A percentile compares a stretch with the other conserved stretches of the same genome.
Evolutionary conservation across 2,113 vertebrate genomes (phyloP).

Genomic region (Nibea albiflora): DNA sequence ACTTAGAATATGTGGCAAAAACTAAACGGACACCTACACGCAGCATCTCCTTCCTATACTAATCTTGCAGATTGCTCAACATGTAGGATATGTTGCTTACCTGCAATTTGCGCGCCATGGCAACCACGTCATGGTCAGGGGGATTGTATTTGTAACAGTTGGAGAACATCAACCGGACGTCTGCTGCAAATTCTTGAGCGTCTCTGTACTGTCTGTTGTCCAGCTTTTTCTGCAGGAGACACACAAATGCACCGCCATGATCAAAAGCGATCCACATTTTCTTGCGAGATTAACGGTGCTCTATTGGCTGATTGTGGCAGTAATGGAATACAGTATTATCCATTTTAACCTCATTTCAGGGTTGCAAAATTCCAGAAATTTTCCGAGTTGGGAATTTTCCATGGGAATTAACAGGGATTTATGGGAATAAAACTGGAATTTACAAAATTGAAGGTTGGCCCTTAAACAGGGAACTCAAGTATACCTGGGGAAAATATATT

Average conservation of each 20-base stretch:
- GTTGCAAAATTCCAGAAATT: too few relatives aligned
- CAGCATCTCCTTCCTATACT: too few relatives aligned
- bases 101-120: constrained; percentile 94
- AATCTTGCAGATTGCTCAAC: background rate
- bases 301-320: too few relatives aligned
- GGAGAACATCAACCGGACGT: constrained; percentile 95
- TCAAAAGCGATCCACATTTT: background rate
- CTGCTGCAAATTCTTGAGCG: constrained; percentile 92
- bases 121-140: constrained; percentile 94
- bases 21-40: background rate
- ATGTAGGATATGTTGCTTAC: constrained; percentile 71
- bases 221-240: constrained; percentile 87
- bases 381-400: too few relatives aligned
- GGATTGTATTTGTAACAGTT: constrained; percentile 98
- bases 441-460: too few relatives aligned
- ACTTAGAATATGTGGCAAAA: background rate
- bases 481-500: too few relatives aligned
- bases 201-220: constrained; percentile 91
- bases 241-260: background rate
- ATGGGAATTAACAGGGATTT: too few relatives aligned
- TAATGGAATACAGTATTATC: too few relatives aligned
- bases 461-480: too few relatives aligned
- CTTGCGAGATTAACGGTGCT: too few relatives aligned
- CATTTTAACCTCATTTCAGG: background rate
- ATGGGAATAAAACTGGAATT: too few relatives aligned